Base-by-base conservation (phyloP, 2,888 invertebrate species). In the Phaonia tiefii region DNA sequence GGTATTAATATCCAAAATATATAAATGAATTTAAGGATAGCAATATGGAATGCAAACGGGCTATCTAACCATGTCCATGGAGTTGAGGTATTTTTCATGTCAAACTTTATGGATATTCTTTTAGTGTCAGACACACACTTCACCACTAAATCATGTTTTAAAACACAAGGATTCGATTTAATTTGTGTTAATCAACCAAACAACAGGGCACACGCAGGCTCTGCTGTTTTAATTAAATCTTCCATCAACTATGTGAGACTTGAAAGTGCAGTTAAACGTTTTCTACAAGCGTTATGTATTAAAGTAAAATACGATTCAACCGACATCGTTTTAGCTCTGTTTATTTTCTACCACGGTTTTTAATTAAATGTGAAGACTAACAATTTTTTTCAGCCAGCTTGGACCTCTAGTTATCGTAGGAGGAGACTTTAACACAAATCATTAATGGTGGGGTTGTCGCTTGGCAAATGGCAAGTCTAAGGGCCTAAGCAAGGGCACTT, bases 11-110 rank as follows among this genome's bases (percentile, higher is more conserved):
- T 31, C 31, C 31, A 31, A 31, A 31, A 5, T 31, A 31, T 31
- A 8, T 8, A 31, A 31, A 31, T 46, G 15, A 46, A 46, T 46
- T 15, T 46, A 15, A 46, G 15, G 2, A 46, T 46, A 46, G 46
- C 17, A 4, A 46, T 15, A 46, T 46, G 46, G 46, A 46, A 46
- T 46, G 46, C 46, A 13, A 46, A 46, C 46, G 46, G 46, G 46
- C 46, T 46, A 15, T 46, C 46, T 46, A 46, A 46, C 46, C 46
- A 46, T 15, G 15, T 5, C 5, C 46, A 46, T 15, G 46, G 15
- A 46, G 46, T 46, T 46, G 7, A 15, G 7, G 46, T 17, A 15
- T 46, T 46, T 15, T 15, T 46, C n/a, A 15, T 5, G 31, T 31
- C 31, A 3, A 31, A 31, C 31, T 31, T 31, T 5, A 31, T 31